These are phyloP conservation scores for Lamellibrachia luymesi DNA, from an alignment of 1,140 invertebrate species.

Conservation along the genomic window DNA sequence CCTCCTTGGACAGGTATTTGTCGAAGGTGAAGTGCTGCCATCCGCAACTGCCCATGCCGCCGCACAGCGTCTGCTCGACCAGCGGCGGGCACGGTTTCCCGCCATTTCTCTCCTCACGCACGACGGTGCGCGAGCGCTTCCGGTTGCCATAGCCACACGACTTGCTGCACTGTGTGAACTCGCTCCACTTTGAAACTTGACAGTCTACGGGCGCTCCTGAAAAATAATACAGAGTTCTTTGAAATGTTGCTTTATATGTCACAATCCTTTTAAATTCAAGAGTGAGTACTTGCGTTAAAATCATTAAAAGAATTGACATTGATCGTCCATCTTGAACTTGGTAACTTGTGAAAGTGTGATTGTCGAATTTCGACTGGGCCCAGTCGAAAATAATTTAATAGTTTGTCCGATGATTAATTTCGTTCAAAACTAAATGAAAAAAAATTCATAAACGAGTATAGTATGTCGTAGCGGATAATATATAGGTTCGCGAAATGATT, in stretches of 20 bases:
- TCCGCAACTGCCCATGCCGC: constrained; percentile 55
- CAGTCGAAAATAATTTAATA: too few relatives aligned
- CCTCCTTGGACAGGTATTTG: not conserved
- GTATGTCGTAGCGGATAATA: too few relatives aligned
- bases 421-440: too few relatives aligned
- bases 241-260: not conserved
- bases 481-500: too few relatives aligned
- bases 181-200: constrained; percentile 80
- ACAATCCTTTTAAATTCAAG: not conserved
- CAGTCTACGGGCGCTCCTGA: constrained; percentile 45
- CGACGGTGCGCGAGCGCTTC: constrained; percentile 71
- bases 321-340: too few relatives aligned
- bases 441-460: too few relatives aligned
- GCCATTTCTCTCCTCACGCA: constrained; percentile 72
- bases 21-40: constrained; percentile 20
- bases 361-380: too few relatives aligned
- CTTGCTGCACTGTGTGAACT: constrained; percentile 81
- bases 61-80: constrained; percentile 82
- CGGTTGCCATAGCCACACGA: constrained; percentile 85
- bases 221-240: not conserved
- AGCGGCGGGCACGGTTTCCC: constrained; percentile 77
- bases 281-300: not conserved
- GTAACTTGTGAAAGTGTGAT: too few relatives aligned
- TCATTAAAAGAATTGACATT: too few relatives aligned
- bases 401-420: too few relatives aligned